Conservation (phyloP, 30 jellyfish, hydroid and myxozoan genomes). For the Aurelia aurita complex sp. Pacific region DNA sequence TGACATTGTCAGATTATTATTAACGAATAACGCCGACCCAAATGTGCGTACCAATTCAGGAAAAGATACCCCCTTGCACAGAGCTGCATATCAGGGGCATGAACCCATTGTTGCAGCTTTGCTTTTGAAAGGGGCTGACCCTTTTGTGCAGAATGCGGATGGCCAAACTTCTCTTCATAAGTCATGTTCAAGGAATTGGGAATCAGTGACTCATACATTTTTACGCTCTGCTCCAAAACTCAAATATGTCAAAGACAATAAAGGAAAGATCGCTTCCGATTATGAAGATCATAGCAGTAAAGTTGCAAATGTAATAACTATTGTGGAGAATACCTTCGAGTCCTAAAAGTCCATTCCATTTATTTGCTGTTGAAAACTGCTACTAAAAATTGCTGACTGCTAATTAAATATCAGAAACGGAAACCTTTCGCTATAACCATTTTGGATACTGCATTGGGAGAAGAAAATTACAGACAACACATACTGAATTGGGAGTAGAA, state of each 20-base stretch:
- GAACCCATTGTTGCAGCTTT: slow-evolving; percentile 30
- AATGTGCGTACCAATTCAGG: slow-evolving; percentile 74
- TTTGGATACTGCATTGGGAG: no score
- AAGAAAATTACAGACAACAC: no score
- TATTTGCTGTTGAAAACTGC: no score
- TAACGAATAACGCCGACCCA: slow-evolving; percentile 61
- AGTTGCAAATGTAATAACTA: no score
- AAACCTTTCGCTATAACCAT: no score
- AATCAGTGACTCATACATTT: slow-evolving; percentile 9
- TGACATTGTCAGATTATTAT: slow-evolving; percentile 37
- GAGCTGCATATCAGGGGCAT: slow-evolving; percentile 88
- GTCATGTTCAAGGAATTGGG: slow-evolving; percentile 17
- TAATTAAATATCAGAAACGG: no score
- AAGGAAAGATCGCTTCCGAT: slow-evolving; percentile 21
- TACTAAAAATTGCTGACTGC: no score
- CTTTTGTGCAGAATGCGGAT: slow-evolving; percentile 59
- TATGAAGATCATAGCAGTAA: no score
- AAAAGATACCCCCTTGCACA: slow-evolving; percentile 82
- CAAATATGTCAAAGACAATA: slow-evolving; percentile 31
- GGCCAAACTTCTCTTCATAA: slow-evolving; percentile 86
- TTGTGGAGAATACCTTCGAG: no score
- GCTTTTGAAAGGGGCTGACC: slow-evolving; percentile 61
- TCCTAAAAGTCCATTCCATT: no score
- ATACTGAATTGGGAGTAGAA: no score
- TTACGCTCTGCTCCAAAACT: slow-evolving; percentile 9